phyloP scores from a whole-genome alignment of 2,888 invertebrate species.

The Hermaeophaga mercurialis region DNA sequence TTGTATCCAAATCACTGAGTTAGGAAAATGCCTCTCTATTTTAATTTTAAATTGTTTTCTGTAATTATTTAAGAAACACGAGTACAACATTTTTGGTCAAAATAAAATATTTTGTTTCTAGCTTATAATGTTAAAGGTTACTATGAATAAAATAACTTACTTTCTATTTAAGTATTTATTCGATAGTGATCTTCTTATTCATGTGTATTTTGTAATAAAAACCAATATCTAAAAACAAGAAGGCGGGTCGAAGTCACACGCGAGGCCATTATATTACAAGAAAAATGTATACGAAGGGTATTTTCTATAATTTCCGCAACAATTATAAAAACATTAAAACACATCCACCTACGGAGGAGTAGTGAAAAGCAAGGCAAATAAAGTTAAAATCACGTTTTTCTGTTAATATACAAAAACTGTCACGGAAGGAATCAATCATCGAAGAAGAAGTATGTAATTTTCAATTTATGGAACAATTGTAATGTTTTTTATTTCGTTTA shows the following conservation, averaged over 20 bases:
- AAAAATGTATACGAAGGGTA: not conserved
- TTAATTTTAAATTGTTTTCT: no score
- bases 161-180: no score
- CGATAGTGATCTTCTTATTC: no score
- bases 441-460: not conserved
- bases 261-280: constrained; percentile 1
- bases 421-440: constrained; percentile 6
- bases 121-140: no score
- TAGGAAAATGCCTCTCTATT: no score
- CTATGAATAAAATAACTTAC: no score
- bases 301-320: constrained; percentile 7
- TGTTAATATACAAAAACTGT: constrained; percentile 3
- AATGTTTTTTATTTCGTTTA: no score
- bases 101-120: no score
- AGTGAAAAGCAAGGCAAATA: not conserved
- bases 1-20: no score
- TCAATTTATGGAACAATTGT: not conserved
- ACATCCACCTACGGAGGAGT: not conserved
- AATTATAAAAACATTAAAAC: constrained; percentile 8
- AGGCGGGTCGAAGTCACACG: not conserved
- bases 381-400: constrained; percentile 2
- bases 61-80: no score
- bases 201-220: constrained; percentile 2
- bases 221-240: constrained; percentile 1
- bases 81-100: no score